Evolutionary conservation across 2,888 invertebrate species (phyloP).

Genomic region (Lasioglossum malachurum): DNA sequence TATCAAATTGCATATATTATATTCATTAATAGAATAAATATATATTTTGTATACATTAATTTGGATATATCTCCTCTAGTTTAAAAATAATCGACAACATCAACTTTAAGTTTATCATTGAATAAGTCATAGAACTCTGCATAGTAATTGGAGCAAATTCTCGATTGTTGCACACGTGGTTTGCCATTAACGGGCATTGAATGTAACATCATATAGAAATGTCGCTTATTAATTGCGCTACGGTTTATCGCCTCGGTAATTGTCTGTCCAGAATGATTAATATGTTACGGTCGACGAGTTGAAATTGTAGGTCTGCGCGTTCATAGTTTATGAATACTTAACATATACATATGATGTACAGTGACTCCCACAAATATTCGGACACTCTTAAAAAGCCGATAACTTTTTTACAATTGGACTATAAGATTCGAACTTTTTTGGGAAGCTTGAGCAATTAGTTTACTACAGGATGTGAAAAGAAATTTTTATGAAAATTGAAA

Average conservation of each 20-base stretch:
- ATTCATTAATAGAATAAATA: neutral
- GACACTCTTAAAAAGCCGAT: too few species aligned
- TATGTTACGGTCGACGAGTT: slow-evolving; percentile 46
- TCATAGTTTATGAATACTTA: slow-evolving; percentile 20
- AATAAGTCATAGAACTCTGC: neutral
- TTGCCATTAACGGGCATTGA: slow-evolving; percentile 6
- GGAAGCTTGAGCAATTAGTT: too few species aligned
- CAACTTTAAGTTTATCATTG: neutral
- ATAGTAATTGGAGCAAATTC: slow-evolving; percentile 27
- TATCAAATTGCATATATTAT: neutral
- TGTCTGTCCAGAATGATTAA: slow-evolving; percentile 60
- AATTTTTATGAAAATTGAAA: too few species aligned
- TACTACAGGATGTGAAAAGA: too few species aligned
- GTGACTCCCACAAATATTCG: too few species aligned
- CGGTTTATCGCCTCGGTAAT: slow-evolving; percentile 71
- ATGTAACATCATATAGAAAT: slow-evolving; percentile 19
- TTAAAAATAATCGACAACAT: neutral
- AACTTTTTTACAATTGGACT: too few species aligned
- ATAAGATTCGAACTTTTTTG: too few species aligned
- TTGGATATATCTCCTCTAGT: neutral
- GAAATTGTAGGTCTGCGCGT: slow-evolving; percentile 54
- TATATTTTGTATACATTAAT: neutral
- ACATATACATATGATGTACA: slow-evolving; percentile 12
- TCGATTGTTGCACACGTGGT: slow-evolving; percentile 4
- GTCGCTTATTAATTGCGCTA: slow-evolving; percentile 68